Evolutionary conservation across 1,140 invertebrate species (phyloP).

Genomic region (Sitobion miscanthi): DNA sequence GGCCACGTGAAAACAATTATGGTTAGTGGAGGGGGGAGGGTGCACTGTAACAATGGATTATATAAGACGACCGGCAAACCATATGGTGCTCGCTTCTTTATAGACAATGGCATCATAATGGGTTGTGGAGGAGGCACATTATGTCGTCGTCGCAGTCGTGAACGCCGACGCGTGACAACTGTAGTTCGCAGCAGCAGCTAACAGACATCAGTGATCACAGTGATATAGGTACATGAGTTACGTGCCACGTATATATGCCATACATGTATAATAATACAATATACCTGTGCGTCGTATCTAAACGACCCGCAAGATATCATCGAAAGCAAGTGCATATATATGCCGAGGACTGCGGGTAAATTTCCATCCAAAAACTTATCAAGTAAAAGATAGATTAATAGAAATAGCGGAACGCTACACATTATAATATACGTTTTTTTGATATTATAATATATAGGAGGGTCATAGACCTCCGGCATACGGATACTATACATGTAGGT

Average conservation of each 20-base stretch:
- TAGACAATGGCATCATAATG: background rate
- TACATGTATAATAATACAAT: background rate
- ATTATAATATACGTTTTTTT: slow-evolving; percentile 1
- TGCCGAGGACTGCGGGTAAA: background rate
- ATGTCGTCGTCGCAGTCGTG: background rate
- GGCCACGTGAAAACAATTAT: background rate
- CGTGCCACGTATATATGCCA: no score
- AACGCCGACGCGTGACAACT: slow-evolving; percentile 41
- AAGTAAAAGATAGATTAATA: background rate
- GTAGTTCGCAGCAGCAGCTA: background rate
- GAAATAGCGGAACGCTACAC: background rate
- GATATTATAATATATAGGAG: background rate
- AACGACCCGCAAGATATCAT: background rate
- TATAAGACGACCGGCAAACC: background rate
- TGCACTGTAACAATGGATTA: background rate
- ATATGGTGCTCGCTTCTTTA: slow-evolving; percentile 18
- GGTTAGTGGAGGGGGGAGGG: no score
- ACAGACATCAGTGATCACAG: background rate
- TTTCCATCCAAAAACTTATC: background rate
- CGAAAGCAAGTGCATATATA: background rate
- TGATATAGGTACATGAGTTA: background rate
- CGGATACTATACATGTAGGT: background rate
- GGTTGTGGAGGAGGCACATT: background rate
- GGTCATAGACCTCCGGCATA: slow-evolving; percentile 5
- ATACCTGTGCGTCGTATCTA: background rate